Base-by-base conservation (phyloP, 2,888 invertebrate genomes). In the Synanthedon vespiformis region DNA sequence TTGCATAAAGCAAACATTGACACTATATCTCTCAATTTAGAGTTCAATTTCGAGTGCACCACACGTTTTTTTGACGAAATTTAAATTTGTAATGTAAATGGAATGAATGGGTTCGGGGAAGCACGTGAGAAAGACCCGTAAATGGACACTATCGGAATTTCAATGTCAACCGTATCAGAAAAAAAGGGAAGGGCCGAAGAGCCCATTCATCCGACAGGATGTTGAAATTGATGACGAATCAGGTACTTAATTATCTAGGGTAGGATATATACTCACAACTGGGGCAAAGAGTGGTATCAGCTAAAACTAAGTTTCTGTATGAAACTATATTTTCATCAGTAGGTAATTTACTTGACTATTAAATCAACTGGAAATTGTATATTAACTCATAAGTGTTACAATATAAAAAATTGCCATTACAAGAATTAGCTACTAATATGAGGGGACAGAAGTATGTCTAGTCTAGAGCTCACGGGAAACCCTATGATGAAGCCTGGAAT, bases 51-150 rank as follows among this genome's bases (percentile, higher is more conserved):
- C 60, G 50, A 11, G 60, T 59, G 53, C 56, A 1, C 13, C 13
- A 10, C 22, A 52, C 47, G 54, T 57, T 61, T 55, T 22, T 62
- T 52, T 59, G 58, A 56, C 62, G 56, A 50, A 50, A 52, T 48
- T 50, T 57, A 61, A 60, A 55, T 61, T 61, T 62, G 62, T 60
- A 52, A 65, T 65, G 67, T 67, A 71, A 72, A 72, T 68, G 71
- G 70, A 72, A 72, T 83, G 80, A 84, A 84, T 83, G 85, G 72
- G 64, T 84, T 82, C 84, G 74, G 67, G 75, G 83, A 84, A 84
- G 68, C 74, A 70, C 73, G 74, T 72, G 75, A 73, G 80, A 77
- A 71, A 71, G 58, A 59, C 60, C 61, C 65, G 75, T 78, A 78
- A 34, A 79, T 78, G 80, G 76, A 68, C 60, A 66, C 70, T 63